Conservation (phyloP, 2,113 vertebrate genomes). For the Passer domesticus region DNA sequence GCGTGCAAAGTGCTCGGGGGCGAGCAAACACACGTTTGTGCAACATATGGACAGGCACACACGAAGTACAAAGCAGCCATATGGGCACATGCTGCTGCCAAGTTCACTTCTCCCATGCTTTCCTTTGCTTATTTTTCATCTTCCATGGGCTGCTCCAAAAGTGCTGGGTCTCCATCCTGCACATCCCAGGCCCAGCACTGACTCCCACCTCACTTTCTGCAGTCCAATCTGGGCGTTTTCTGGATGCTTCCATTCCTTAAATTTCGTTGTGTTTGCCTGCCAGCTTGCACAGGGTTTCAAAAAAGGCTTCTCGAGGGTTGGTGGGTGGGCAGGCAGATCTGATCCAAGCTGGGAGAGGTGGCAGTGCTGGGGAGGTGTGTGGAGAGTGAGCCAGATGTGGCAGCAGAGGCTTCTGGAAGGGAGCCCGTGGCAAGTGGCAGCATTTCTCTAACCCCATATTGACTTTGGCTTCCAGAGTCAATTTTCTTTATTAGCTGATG, state of each 20-base stretch:
- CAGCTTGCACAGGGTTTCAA: neutral
- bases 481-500: slow-evolving; percentile 80
- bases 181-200: neutral
- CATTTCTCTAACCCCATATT: slow-evolving; percentile 57
- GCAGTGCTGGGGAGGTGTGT: accelerated
- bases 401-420: neutral
- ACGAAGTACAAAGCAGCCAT: neutral
- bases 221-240: neutral
- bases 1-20: neutral
- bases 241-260: neutral
- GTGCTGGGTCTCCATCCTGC: neutral
- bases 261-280: neutral
- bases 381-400: neutral
- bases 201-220: neutral
- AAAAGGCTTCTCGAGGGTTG: neutral
- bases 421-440: neutral
- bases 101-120: neutral
- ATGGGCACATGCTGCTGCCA: neutral
- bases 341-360: neutral
- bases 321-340: neutral
- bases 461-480: slow-evolving; percentile 72
- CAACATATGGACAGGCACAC: slow-evolving; percentile 30
- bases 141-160: neutral
- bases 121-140: neutral
- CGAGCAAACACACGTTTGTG: neutral